Conservation (phyloP, 2,888 invertebrate species). For the Perithous albicinctus region DNA sequence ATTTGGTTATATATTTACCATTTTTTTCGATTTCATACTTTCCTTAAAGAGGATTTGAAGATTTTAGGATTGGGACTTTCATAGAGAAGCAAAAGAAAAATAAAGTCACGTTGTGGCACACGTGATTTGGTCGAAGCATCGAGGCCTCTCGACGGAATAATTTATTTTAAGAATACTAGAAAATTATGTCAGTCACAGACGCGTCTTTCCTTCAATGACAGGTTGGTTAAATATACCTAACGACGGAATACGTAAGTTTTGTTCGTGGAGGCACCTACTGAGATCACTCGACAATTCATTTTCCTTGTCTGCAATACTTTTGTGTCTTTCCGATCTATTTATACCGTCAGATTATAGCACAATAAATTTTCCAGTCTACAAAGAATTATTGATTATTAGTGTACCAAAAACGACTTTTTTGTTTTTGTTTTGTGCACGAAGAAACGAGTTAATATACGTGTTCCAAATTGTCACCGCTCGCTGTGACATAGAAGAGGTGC, state of each 20-base stretch:
- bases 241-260: conserved; percentile 47
- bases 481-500: background rate
- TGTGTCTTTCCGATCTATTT: background rate
- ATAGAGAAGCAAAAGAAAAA: too few species aligned
- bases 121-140: background rate
- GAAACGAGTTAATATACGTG: background rate
- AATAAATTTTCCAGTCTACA: background rate
- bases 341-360: background rate
- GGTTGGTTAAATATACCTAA: conserved; percentile 74
- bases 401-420: background rate
- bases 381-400: background rate
- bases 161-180: conserved; percentile 68
- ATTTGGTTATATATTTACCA: too few species aligned
- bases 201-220: conserved; percentile 74
- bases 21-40: too few species aligned
- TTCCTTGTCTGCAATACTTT: background rate
- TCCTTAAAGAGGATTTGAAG: too few species aligned
- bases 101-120: too few species aligned
- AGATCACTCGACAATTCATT: background rate
- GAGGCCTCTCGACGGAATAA: conserved; percentile 22
- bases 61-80: too few species aligned
- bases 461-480: background rate
- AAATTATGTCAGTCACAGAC: conserved; percentile 74
- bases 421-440: background rate
- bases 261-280: background rate